Percentiles rank a stretch among this genome's conserved stretches.
These are phyloP conservation scores for Plecotus auritus DNA, from an alignment of 2,113 vertebrate species.

Conservation along the genomic window DNA sequence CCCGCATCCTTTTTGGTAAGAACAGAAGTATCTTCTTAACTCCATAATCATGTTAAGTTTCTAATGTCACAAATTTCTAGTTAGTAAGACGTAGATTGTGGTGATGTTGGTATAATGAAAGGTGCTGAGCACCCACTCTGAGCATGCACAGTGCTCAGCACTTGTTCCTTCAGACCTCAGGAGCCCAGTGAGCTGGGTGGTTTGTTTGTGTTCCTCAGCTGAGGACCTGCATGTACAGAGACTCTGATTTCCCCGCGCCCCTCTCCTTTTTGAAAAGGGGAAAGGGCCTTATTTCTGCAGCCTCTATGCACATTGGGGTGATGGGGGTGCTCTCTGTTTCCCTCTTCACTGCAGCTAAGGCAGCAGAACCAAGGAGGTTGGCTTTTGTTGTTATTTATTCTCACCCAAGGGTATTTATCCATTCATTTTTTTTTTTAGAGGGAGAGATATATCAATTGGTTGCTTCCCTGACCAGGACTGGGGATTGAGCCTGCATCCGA, in stretches of 20 bases:
- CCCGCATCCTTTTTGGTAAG: neutral
- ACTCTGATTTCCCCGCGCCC: neutral
- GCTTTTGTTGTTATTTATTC: too few species aligned
- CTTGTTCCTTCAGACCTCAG: fast-evolving
- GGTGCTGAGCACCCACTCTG: too few species aligned
- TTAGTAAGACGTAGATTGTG: neutral
- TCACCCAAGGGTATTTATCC: too few species aligned
- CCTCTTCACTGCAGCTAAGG: neutral
- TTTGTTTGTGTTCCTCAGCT: neutral
- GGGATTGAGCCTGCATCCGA: too few species aligned
- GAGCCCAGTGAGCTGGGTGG: neutral
- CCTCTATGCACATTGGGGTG: neutral
- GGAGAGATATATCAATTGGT: too few species aligned
- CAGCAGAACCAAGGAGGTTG: too few species aligned
- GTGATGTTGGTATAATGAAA: neutral
- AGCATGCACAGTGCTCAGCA: neutral
- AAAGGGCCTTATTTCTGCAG: neutral
- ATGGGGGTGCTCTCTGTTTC: neutral
- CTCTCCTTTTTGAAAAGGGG: neutral
- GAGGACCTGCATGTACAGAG: neutral
- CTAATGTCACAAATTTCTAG: neutral
- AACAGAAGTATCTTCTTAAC: neutral
- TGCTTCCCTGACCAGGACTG: too few species aligned
- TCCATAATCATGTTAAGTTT: neutral
- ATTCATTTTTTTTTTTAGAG: too few species aligned